phyloP scores from a whole-genome alignment of 1,140 invertebrate genomes.

The Lutraria rhynchaena region DNA sequence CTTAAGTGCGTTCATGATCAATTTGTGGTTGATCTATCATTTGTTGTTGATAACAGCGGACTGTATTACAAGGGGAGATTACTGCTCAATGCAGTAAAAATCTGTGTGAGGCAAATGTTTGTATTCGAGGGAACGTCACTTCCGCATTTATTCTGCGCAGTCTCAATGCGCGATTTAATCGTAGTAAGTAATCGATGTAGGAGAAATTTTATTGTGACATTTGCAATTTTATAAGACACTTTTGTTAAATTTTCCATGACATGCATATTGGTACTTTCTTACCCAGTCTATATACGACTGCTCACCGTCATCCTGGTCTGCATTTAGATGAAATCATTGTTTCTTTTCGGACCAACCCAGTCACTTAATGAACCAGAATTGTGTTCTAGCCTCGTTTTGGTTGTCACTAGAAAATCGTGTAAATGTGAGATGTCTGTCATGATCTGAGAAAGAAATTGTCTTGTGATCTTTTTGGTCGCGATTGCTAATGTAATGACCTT shows the following conservation, averaged over 20 bases:
- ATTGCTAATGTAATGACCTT: too few species aligned
- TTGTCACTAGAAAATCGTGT: conserved; percentile 43
- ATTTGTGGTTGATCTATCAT: not conserved
- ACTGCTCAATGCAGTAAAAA: not conserved
- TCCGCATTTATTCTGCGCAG: conserved; percentile 61
- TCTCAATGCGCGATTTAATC: conserved; percentile 59
- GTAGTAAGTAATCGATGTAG: conserved; percentile 57
- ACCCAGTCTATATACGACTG: not conserved
- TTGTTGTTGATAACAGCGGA: not conserved
- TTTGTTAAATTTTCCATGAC: not conserved
- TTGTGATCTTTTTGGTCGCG: too few species aligned
- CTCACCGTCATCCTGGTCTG: not conserved
- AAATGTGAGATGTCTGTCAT: conserved; percentile 45
- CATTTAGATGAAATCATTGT: conserved; percentile 1
- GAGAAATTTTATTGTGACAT: conserved; percentile 2
- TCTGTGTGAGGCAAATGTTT: not conserved
- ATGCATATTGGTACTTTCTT: not conserved
- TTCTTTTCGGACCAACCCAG: conserved; percentile 34
- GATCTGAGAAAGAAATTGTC: conserved; percentile 23
- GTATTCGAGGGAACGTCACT: conserved; percentile 60
- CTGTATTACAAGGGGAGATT: not conserved
- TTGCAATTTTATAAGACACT: conserved; percentile 14
- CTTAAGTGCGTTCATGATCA: not conserved
- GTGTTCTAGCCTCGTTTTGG: conserved; percentile 72
- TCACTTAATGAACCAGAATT: conserved; percentile 27